Conservation (phyloP, 1,140 invertebrate species). For the Metopolophium dirhodum region DNA sequence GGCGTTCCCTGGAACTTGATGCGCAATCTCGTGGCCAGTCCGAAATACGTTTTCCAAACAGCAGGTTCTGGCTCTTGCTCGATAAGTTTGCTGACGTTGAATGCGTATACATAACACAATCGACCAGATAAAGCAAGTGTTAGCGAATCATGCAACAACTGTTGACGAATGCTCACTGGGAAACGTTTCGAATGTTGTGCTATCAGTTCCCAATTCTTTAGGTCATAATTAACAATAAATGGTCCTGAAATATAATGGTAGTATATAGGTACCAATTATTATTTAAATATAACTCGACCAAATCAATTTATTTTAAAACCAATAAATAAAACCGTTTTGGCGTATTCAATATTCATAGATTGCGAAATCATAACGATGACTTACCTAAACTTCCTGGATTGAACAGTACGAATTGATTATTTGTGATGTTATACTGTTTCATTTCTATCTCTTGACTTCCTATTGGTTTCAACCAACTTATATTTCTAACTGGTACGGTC, state of each 20-base stretch:
- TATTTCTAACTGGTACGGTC: slow-evolving; percentile 64
- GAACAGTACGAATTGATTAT: slow-evolving; percentile 71
- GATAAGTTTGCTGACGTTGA: slow-evolving; percentile 79
- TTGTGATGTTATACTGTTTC: slow-evolving; percentile 56
- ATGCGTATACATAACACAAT: slow-evolving; percentile 70
- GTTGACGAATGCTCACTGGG: slow-evolving; percentile 74
- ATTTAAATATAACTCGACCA: background rate
- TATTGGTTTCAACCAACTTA: slow-evolving; percentile 56
- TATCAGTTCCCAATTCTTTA: slow-evolving; percentile 78
- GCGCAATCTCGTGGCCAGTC: slow-evolving; percentile 72
- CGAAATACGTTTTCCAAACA: slow-evolving; percentile 68
- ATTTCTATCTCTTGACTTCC: slow-evolving; percentile 53
- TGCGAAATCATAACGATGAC: background rate
- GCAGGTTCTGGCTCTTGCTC: slow-evolving; percentile 73
- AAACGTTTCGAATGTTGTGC: slow-evolving; percentile 68
- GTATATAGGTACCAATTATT: background rate
- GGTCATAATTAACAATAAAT: slow-evolving; percentile 83
- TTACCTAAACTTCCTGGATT: slow-evolving; percentile 82
- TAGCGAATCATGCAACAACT: slow-evolving; percentile 79
- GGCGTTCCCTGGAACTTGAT: slow-evolving; percentile 71
- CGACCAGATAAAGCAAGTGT: slow-evolving; percentile 74
- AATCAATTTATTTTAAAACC: background rate
- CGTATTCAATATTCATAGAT: background rate
- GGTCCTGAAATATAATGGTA: slow-evolving; percentile 66
- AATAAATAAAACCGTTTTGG: background rate